Conservation (phyloP, 2,797 vertebrate species). For the Aldrovandia affinis region DNA sequence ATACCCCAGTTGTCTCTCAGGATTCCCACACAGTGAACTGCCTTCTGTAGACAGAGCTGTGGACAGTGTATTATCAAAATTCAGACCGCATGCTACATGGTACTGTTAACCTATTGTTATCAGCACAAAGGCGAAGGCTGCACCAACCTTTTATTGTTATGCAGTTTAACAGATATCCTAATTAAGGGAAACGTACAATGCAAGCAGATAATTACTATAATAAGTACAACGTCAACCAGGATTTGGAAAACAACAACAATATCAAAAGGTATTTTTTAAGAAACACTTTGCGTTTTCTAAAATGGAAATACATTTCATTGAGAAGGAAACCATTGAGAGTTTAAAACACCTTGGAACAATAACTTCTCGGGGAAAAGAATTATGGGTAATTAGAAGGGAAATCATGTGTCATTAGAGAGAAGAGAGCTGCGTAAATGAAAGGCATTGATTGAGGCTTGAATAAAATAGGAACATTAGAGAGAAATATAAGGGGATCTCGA, state of each 20-base stretch:
- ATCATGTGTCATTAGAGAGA: background rate
- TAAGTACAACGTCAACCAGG: background rate
- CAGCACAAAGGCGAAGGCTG: background rate
- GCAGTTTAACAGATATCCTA: background rate
- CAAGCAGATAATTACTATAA: background rate
- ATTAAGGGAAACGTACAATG: background rate
- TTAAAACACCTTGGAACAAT: background rate
- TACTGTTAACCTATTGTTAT: background rate
- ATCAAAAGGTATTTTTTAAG: background rate
- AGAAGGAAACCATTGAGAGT: background rate
- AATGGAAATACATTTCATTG: background rate
- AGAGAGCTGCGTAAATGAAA: conserved; percentile 1
- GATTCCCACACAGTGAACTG: background rate
- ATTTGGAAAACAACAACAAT: background rate
- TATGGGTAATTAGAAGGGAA: background rate
- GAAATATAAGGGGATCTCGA: conserved; percentile 8
- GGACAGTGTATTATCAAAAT: background rate
- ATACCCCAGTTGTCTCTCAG: background rate
- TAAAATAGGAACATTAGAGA: background rate
- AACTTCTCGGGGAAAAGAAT: background rate
- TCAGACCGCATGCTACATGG: background rate
- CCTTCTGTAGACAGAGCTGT: background rate
- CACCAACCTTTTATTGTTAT: conserved; percentile 12
- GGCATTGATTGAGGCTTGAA: background rate
- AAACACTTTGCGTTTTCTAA: background rate